Percentiles rank a stretch among this genome's conserved stretches.
Conservation (phyloP, 2,888 invertebrate genomes). For the Biston stratarius region DNA sequence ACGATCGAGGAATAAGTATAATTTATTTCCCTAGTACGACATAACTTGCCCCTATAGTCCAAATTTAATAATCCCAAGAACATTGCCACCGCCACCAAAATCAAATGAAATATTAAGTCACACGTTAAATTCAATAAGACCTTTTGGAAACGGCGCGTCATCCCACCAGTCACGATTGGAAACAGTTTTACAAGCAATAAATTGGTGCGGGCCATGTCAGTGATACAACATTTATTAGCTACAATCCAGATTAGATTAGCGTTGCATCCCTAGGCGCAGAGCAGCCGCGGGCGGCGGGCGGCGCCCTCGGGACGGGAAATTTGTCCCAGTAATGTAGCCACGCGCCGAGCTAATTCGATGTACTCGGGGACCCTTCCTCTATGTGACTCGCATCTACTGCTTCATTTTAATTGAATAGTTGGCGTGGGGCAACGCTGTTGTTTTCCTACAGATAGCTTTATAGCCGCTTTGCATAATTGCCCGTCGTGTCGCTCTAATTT, state of each 20-base stretch:
- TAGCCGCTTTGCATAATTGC: conserved; percentile 83
- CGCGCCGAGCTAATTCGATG: conserved; percentile 84
- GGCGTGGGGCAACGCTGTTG: conserved; percentile 72
- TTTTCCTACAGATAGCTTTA: conserved; percentile 83
- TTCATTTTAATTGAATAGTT: conserved; percentile 86
- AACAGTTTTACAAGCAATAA: conserved; percentile 87
- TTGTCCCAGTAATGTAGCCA: conserved; percentile 85
- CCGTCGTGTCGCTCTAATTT: conserved; percentile 76
- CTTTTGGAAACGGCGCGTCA: conserved; percentile 70
- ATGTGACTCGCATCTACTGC: conserved; percentile 83
- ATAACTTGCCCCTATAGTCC: conserved; percentile 44
- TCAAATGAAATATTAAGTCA: conserved; percentile 67
- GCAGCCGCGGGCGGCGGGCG: conserved; percentile 45
- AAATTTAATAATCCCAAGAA: conserved; percentile 52
- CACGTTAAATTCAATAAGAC: conserved; percentile 81
- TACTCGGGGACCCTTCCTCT: conserved; percentile 70
- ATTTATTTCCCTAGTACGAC: conserved; percentile 11
- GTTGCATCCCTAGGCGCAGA: conserved; percentile 73
- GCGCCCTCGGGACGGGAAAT: conserved; percentile 75
- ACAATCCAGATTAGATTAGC: conserved; percentile 85
- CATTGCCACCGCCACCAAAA: conserved; percentile 57
- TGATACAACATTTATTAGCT: conserved; percentile 85
- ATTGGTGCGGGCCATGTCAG: conserved; percentile 78
- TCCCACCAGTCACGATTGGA: conserved; percentile 81
- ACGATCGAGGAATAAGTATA: not conserved